Evolutionary conservation across 2,888 invertebrate species (phyloP).

Genomic region (Phyllotreta striolata): DNA sequence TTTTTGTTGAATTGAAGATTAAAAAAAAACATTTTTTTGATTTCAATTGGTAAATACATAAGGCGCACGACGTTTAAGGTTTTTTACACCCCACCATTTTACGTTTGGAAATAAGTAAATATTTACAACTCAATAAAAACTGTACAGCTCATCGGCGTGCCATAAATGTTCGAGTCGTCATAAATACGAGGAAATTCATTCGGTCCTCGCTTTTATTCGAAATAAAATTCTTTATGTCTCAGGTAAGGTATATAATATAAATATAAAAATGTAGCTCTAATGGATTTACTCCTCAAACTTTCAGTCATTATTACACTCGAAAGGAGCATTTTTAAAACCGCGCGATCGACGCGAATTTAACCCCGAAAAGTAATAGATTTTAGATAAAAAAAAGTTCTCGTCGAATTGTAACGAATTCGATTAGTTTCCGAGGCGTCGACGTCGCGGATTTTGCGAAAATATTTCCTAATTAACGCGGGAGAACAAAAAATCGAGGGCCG

Average conservation of each 20-base stretch:
- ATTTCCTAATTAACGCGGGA: neutral
- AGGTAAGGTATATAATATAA: slow-evolving; percentile 10
- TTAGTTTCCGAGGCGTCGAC: too few relatives aligned
- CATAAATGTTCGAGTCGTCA: slow-evolving; percentile 26
- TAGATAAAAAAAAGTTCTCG: too few relatives aligned
- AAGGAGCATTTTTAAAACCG: too few relatives aligned
- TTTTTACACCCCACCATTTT: slow-evolving; percentile 5
- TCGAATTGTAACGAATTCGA: too few relatives aligned
- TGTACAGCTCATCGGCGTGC: slow-evolving; percentile 10
- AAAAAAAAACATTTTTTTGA: too few relatives aligned
- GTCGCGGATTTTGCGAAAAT: slow-evolving; percentile 4
- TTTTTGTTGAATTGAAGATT: too few relatives aligned
- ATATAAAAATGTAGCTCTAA: slow-evolving; percentile 1
- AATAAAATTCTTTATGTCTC: slow-evolving; percentile 21
- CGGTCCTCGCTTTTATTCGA: slow-evolving; percentile 22
- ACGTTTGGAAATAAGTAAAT: slow-evolving; percentile 22
- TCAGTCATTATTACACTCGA: too few relatives aligned
- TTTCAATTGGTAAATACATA: too few relatives aligned
- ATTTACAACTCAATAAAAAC: slow-evolving; percentile 27
- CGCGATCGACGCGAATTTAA: too few relatives aligned
- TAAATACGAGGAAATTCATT: slow-evolving; percentile 27
- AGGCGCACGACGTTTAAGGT: too few relatives aligned
- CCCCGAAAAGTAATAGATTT: too few relatives aligned
- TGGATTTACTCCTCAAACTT: too few relatives aligned
- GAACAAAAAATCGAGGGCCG: slow-evolving; percentile 1